phyloP scores from a whole-genome alignment of 2,113 vertebrate genomes.

The Vombatus ursinus region DNA sequence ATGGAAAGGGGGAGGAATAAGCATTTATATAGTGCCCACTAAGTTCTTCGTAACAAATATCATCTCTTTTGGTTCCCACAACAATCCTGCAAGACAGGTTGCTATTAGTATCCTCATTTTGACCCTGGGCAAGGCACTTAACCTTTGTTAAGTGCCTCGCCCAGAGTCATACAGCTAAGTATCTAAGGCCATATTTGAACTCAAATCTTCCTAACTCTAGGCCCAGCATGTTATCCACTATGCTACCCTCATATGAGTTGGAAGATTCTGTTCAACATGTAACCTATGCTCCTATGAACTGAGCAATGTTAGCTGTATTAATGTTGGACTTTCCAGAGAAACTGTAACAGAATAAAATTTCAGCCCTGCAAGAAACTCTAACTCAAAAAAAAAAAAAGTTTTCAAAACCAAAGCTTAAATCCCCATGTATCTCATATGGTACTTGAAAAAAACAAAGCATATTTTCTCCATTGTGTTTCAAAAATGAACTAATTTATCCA shows the following conservation, averaged over 20 bases:
- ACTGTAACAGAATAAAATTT: background rate
- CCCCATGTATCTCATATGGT: rapidly evolving
- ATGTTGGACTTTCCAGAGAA: background rate
- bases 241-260: background rate
- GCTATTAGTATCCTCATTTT: background rate
- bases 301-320: background rate
- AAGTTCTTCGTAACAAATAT: background rate
- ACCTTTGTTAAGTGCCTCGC: background rate
- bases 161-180: background rate
- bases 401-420: conserved; percentile 19
- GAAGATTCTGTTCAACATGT: background rate
- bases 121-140: too few relatives aligned
- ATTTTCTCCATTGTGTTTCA: background rate
- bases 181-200: background rate
- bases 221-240: background rate
- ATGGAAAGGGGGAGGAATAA: background rate
- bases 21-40: background rate
- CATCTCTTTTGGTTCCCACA: background rate
- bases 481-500: conserved; percentile 1
- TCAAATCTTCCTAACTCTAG: background rate
- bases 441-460: background rate
- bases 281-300: background rate
- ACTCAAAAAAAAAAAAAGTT: background rate
- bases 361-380: background rate
- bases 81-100: background rate